These are phyloP conservation scores for Varecia variegata DNA, from an alignment of 2,797 vertebrate genomes.

Conservation along the genomic window DNA sequence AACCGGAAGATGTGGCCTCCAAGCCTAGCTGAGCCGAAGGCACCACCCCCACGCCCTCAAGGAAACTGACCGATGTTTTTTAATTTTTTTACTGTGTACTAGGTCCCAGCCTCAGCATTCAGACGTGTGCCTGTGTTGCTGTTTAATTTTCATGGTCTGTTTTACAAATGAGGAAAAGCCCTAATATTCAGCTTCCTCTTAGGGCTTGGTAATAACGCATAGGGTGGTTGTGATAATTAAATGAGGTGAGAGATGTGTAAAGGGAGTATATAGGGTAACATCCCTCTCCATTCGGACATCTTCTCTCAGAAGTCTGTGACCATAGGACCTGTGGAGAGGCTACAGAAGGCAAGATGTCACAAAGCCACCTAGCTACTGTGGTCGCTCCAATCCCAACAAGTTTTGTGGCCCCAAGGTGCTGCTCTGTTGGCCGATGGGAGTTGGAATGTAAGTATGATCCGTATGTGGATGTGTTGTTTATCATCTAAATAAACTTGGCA, in stretches of 20 bases:
- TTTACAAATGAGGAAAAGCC: neutral
- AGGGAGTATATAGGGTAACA: too few species aligned
- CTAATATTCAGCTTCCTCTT: neutral
- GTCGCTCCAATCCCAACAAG: neutral
- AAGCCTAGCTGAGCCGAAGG: neutral
- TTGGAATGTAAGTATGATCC: neutral
- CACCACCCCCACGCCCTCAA: fast-evolving
- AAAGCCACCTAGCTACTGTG: neutral
- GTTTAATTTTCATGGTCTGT: neutral
- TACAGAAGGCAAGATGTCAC: neutral
- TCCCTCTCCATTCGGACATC: neutral
- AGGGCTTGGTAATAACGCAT: neutral
- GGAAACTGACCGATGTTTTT: neutral
- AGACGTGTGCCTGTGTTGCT: neutral
- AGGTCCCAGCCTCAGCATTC: neutral
- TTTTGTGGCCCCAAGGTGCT: neutral
- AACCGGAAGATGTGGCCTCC: neutral
- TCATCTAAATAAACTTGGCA: conserved; percentile 29
- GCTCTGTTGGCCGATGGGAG: neutral
- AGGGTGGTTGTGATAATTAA: fast-evolving
- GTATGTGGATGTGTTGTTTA: conserved; percentile 18
- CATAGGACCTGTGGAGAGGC: neutral
- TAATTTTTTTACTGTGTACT: neutral
- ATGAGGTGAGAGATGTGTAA: neutral
- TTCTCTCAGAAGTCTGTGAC: neutral